phyloP scores from a whole-genome alignment of 1,140 invertebrate genomes.

The Drosophila malerkotliana region DNA sequence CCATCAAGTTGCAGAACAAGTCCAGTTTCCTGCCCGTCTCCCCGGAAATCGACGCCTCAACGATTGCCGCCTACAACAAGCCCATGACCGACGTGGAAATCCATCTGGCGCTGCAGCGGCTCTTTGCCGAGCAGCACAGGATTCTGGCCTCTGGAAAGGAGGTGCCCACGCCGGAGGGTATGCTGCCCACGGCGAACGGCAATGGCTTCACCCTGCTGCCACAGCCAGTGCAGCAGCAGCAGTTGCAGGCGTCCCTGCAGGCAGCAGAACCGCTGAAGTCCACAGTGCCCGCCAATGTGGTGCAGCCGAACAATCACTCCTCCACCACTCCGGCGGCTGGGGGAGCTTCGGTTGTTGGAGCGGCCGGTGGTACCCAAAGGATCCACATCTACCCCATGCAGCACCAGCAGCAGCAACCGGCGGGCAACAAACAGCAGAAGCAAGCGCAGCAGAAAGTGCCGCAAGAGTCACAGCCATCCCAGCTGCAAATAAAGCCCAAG shows the following conservation, averaged over 20 bases:
- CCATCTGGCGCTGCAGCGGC: conserved; percentile 85
- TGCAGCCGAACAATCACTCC: conserved; percentile 80
- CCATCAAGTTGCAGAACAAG: conserved; percentile 84
- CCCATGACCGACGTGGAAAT: conserved; percentile 82
- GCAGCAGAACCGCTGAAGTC: conserved; percentile 41
- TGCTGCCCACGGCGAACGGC: conserved; percentile 63
- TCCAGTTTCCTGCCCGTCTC: conserved; percentile 55
- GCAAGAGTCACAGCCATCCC: conserved; percentile 29
- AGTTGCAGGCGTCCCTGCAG: conserved; percentile 8
- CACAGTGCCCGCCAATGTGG: conserved; percentile 67
- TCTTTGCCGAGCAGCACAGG: conserved; percentile 87
- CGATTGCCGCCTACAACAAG: conserved; percentile 75
- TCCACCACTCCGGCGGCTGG: conserved; percentile 46
- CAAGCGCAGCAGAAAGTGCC: conserved; percentile 30
- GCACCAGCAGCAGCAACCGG: conserved; percentile 64
- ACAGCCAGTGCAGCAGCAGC: conserved; percentile 60
- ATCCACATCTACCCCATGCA: conserved; percentile 83
- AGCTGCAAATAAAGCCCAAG: conserved; percentile 39
- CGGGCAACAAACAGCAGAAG: conserved; percentile 56
- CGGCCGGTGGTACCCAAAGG: conserved; percentile 54
- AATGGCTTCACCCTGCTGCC: conserved; percentile 58
- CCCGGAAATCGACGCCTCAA: conserved; percentile 69
- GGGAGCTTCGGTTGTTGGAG: neutral
- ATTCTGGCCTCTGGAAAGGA: conserved; percentile 87
- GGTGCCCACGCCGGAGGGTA: conserved; percentile 85